Evolutionary conservation across 1,140 invertebrate species (phyloP), one percentile per base, ranked within the genome.

Genomic region (Plectrocnemia conspersa): DNA sequence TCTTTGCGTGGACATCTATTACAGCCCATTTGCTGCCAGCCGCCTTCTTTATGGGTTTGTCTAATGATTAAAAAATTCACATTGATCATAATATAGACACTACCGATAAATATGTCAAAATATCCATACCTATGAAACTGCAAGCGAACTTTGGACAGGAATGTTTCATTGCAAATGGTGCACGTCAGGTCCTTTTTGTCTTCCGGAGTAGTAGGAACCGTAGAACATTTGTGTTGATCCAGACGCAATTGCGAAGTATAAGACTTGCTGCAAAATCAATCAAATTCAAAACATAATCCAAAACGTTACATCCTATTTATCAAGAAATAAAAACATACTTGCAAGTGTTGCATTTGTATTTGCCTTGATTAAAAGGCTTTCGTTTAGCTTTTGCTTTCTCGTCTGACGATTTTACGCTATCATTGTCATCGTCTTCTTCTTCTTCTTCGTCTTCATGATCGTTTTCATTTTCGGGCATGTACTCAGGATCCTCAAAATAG

Each of bases 31-130:
- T 38, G 32, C 24, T 50, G 47, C 47, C 47, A 50, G 18, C 47
- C 47, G 22, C 47, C 47, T 24, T 50, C 47, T 38, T 27, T 38
- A n/a, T 50, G 47, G 2, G 47, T 50, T 38, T 50, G 47, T 38
- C 47, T 50, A 18, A 21, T 21, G 16, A 22, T n/a, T n/a, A 4
- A 38, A 24, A 22, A 47, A 3, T 2, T 7, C 16, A 4, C 24
- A 45, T 45, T 25, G 27, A 13, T 13, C 21, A 32, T 32, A 27
- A 32, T 13, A 25, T 45, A 29, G n/a, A 29, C 6, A 7, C 27
- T 7, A n/a, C 27, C 6, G n/a, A 7, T 16, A 10, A 38, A 38
- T 10, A 15, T 9, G 16, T 10, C 7, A 38, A 10, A 9, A 6
- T 15, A 38, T 15, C 7, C 15, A 6, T 50, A 50, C 47, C 22